Evolutionary conservation across 2,888 invertebrate species (phyloP), one percentile per base, ranked within the genome.

Genomic region (Cacoxenus indagator): DNA sequence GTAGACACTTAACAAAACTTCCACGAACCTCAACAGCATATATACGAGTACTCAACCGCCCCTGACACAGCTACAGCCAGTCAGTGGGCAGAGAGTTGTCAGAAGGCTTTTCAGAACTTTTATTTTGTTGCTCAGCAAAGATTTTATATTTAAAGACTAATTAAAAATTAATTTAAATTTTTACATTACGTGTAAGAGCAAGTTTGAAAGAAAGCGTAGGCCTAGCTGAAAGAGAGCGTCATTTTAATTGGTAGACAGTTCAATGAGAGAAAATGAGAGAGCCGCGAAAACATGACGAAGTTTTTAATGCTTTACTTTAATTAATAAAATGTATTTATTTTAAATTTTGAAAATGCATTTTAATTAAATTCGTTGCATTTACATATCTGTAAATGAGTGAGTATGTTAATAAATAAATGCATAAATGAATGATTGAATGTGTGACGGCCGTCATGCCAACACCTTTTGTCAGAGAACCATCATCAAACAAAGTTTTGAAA

Each of bases 81-180:
- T 2, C 37, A 37, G 14, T 14, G 8, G 8, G 37, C 37, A 19
- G 24, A 26, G 24, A 24, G n/a, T n/a, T 54, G 26, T 54, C 24
- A 26, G 26, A 54, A 54, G 22, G 24, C 54, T 54, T 54, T 54
- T 26, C 54, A 19, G 24, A 54, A 54, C 8, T 8, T 37, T 37
- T 37, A 37, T 37, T 37, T 37, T 51, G 11, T 22, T 5, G 19
- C 5, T 24, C 14, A 24, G 14, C 22, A 24, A 54, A 54, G 24
- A 54, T 37, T 37, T 37, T 37, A 11, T 37, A 11, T 37, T 37
- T 37, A 43, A 59, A 79, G 72, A 82, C 71, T 74, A 57, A 82
- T 83, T 82, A 80, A 83, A 76, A 72, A 83, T 80, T 76, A 76
- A 78, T 80, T 76, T 79, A 76, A 78, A 83, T 70, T 71, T 72